A percentile compares a stretch with the other conserved stretches of the same genome.
Conservation (phyloP, 2,888 invertebrate species). For the Holacanthella duospinosa region DNA sequence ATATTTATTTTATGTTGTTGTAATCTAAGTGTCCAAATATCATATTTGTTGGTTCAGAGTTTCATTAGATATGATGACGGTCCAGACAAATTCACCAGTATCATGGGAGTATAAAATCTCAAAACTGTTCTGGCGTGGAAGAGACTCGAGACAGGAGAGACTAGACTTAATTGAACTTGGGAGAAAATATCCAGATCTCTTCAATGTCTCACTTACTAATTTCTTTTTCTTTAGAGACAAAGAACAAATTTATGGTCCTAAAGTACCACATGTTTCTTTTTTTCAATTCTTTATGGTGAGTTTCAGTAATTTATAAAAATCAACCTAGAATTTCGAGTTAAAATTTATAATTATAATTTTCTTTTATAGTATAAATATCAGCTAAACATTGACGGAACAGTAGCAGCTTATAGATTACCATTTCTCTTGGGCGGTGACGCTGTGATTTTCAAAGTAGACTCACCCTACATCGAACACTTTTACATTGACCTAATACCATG, state of each 20-base stretch:
- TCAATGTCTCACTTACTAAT: conserved; percentile 86
- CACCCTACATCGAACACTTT: conserved; percentile 90
- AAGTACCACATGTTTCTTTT: conserved; percentile 71
- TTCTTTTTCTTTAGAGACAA: conserved; percentile 90
- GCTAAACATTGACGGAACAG: conserved; percentile 87
- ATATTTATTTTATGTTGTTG: conserved; percentile 27
- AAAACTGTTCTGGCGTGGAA: conserved; percentile 80
- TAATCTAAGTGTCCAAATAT: not conserved
- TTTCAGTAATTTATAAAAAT: conserved; percentile 28
- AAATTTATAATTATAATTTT: not conserved
- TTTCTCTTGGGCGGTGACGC: conserved; percentile 81
- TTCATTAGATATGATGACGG: conserved; percentile 77
- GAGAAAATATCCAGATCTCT: conserved; percentile 59
- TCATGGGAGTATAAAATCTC: conserved; percentile 63
- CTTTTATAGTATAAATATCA: conserved; percentile 79
- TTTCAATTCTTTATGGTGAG: conserved; percentile 87
- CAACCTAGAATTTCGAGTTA: conserved; percentile 6
- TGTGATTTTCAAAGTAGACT: conserved; percentile 81
- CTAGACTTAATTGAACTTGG: conserved; percentile 71
- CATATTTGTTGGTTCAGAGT: conserved; percentile 50
- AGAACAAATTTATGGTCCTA: conserved; percentile 74
- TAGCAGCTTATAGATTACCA: conserved; percentile 88
- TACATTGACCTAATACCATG: conserved; percentile 64
- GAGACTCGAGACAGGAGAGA: conserved; percentile 78
- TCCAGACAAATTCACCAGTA: conserved; percentile 63